A percentile compares a stretch with the other conserved stretches of the same genome.
Conservation (phyloP, 2,113 vertebrate genomes). For the Acrocephalus arundinaceus region DNA sequence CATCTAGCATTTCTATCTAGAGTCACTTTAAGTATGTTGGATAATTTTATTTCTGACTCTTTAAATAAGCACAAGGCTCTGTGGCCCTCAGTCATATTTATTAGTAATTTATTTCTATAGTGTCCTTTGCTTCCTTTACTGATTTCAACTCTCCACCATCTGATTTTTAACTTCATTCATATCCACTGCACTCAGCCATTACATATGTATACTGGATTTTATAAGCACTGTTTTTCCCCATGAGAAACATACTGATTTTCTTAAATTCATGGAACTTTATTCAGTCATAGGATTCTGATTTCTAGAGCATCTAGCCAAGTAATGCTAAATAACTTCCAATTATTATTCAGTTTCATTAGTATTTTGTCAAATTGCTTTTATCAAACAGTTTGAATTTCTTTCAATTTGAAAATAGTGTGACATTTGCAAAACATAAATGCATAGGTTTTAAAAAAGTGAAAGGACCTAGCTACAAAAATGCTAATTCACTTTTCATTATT, state of each 20-base stretch:
- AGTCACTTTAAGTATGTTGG: neutral
- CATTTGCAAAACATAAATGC: neutral
- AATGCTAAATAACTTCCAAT: neutral
- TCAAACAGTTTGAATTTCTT: neutral
- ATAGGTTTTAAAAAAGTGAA: neutral
- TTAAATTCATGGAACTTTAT: neutral
- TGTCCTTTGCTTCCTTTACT: neutral
- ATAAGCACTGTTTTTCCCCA: neutral
- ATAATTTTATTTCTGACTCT: neutral
- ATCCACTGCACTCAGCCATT: neutral
- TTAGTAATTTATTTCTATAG: neutral
- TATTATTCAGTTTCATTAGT: neutral
- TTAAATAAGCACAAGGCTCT: neutral
- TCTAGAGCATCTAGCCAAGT: neutral
- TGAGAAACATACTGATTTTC: neutral
- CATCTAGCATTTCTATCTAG: neutral
- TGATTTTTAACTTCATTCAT: neutral
- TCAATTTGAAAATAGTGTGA: neutral
- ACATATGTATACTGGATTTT: neutral
- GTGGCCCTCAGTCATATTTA: rapidly evolving
- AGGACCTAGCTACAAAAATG: neutral
- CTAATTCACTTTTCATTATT: neutral
- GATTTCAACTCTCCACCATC: neutral
- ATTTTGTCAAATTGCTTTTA: neutral
- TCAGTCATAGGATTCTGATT: neutral